Percentiles rank a stretch among this genome's conserved stretches.
These are phyloP conservation scores for Myotis yumanensis DNA, from an alignment of 2,113 vertebrate species.

Conservation along the genomic window DNA sequence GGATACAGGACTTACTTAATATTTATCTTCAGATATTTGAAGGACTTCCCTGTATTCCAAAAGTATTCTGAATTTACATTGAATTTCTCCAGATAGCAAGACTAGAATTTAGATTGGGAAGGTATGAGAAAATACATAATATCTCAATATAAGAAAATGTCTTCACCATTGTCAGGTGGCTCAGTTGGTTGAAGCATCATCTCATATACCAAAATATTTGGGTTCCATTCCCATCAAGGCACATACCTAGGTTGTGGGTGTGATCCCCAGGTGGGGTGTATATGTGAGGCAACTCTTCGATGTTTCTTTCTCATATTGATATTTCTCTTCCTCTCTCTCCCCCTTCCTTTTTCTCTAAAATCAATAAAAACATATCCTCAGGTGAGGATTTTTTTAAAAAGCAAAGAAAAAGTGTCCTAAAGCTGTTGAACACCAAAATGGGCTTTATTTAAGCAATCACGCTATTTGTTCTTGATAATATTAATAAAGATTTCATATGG, in stretches of 20 bases:
- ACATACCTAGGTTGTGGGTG: not conserved
- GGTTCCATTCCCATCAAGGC: not conserved
- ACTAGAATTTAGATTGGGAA: not conserved
- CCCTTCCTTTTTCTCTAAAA: too few species aligned
- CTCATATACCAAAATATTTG: not conserved
- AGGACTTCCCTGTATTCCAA: not conserved
- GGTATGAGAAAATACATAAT: not conserved
- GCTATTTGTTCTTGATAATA: not conserved
- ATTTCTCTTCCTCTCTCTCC: too few species aligned
- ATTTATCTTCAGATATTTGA: slow-evolving; percentile 5
- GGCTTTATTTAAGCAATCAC: not conserved
- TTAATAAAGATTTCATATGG: not conserved
- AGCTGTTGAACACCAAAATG: not conserved
- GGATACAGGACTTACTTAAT: not conserved
- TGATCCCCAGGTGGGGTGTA: not conserved
- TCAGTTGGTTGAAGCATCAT: not conserved
- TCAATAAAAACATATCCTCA: too few species aligned
- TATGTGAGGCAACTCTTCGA: not conserved
- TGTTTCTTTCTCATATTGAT: not conserved
- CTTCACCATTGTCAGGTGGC: not conserved
- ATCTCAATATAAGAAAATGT: not conserved
- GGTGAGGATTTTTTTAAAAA: too few species aligned
- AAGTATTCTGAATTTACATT: not conserved
- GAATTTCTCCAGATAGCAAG: not conserved
- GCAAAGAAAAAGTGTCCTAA: not conserved